These are phyloP conservation scores for Onychostoma macrolepis DNA, from an alignment of 2,113 vertebrate species.

Conservation along the genomic window DNA sequence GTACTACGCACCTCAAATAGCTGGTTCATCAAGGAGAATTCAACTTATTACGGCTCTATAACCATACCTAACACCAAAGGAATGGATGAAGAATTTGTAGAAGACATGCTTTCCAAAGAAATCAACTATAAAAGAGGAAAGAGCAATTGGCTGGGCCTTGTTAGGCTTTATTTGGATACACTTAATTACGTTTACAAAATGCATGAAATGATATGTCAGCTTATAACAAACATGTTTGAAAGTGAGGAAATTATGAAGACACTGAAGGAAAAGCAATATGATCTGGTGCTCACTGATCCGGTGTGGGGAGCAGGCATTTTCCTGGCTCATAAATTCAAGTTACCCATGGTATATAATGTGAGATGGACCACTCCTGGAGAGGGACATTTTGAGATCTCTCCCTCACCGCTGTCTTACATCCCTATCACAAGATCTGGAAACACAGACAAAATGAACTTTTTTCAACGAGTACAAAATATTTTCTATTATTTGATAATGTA, in stretches of 20 bases:
- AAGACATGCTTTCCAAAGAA: not conserved
- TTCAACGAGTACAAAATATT: conserved; percentile 26
- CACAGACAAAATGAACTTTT: conserved; percentile 31
- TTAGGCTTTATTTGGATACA: not conserved
- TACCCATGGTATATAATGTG: conserved; percentile 41
- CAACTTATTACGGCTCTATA: conserved; percentile 30
- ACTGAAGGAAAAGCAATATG: conserved; percentile 2
- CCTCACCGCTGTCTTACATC: conserved; percentile 30
- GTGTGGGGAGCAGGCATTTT: conserved; percentile 19
- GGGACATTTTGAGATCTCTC: conserved; percentile 17
- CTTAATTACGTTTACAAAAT: not conserved
- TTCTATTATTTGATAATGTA: not conserved
- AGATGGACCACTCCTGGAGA: conserved; percentile 35
- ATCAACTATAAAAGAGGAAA: conserved; percentile 12
- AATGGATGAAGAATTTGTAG: conserved; percentile 24
- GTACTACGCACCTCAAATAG: conserved; percentile 10
- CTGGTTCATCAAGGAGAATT: conserved; percentile 40
- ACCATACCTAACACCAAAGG: conserved; percentile 9
- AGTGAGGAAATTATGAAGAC: conserved; percentile 30
- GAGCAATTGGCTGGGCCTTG: not conserved
- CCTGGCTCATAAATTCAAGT: conserved; percentile 29
- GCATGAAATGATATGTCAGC: not conserved
- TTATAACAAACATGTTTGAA: conserved; percentile 24
- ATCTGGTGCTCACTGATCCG: conserved; percentile 38
- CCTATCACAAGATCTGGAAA: conserved; percentile 11